Evolutionary conservation across 2,113 vertebrate genomes (phyloP), one percentile per base, ranked within the genome.

Genomic region (Diadophis punctatus): DNA sequence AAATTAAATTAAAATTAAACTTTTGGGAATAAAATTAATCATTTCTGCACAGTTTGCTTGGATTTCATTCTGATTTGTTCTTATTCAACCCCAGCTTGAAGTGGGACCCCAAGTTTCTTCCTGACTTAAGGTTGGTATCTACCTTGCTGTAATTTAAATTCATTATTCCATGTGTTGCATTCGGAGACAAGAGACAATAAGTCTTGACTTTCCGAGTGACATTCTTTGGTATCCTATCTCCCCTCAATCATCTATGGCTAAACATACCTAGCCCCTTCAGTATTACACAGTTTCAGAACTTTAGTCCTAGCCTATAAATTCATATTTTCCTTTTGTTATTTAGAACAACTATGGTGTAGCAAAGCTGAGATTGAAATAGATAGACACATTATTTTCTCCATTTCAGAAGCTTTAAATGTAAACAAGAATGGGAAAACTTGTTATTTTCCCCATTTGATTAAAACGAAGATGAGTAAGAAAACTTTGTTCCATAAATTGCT

Each of bases 311-410:
- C 49, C 3, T 30, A 3, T 87, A 86, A 91, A 80, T 53, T 60
- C 93, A 88, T 95, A 93, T 90, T 94, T 95, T 94, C 89, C 60
- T 94, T 93, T 49, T 93, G 63, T 93, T 93, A 27, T 89, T 96
- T 91, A 94, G 18, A 90, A 93, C 91, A 60, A 86, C 68, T 93
- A 90, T 93, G 94, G 88, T 27, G 55, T 94, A 53, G 53, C 49
- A 90, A 93, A 84, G 80, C 53, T 94, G 91, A 27, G 14, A n/a
- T 74, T 63, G 68, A 63, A 93, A 74, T 90, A 93, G 27, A 48
- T 80, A 93, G 93, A 90, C 46, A 23, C 8, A 91, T 93, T 96
- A 90, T 80, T 90, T 94, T 86, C 88, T 92, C 94, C 48, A 93
- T 93, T 95, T 91, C 86, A 92, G 22, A 93, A 90, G 87, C 92